Evolutionary conservation across 2,797 vertebrate genomes (phyloP), one percentile per base, ranked within the genome.

Genomic region (Pseudomugil tenellus): DNA sequence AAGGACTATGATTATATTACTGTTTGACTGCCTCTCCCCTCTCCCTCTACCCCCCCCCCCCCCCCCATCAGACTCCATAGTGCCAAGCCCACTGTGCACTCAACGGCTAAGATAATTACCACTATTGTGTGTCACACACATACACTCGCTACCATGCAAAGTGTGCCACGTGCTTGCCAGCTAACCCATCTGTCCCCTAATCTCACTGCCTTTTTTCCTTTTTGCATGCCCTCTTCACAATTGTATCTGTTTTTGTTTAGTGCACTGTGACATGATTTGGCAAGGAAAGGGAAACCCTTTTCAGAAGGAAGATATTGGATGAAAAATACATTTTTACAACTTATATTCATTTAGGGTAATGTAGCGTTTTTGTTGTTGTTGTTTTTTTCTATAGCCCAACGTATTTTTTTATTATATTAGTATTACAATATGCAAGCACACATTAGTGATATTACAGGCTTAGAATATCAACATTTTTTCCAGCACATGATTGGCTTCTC

Each of bases 1-100:
- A 94, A 94, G 92, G 88, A 87, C 90, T 91, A 90, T 93, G 93
- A 94, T 94, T 94, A 94, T 93, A 94, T 93, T 94, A 93, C 92
- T 93, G 90, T 93, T 91, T 93, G 93, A 93, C 92, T 92, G 89
- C 78, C 84, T 89, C 84, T 74, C 77, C 74, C 82, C 76, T 85
- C 72, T 74, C 55, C 69, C 83, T 23, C 46, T 77, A 5, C 68
- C 79, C 32, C 63, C 23, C 56, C 63, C 56, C 63, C 55, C 43
- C 80, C 73, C 66, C 71, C 66, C 70, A 72, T 83, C 83, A 76
- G 84, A 87, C 87, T 84, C 83, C 83, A 84, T 78, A 86, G 88
- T 90, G 86, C 88, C 89, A 90, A 89, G 87, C 90, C 84, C 89
- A 86, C 85, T 84, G 82, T 89, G 87, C 83, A 82, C 89, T 91